A percentile compares a stretch with the other conserved stretches of the same genome.
These are phyloP conservation scores for Drosophila kurseongensis DNA, from an alignment of 1,140 invertebrate genomes.

Conservation along the genomic window DNA sequence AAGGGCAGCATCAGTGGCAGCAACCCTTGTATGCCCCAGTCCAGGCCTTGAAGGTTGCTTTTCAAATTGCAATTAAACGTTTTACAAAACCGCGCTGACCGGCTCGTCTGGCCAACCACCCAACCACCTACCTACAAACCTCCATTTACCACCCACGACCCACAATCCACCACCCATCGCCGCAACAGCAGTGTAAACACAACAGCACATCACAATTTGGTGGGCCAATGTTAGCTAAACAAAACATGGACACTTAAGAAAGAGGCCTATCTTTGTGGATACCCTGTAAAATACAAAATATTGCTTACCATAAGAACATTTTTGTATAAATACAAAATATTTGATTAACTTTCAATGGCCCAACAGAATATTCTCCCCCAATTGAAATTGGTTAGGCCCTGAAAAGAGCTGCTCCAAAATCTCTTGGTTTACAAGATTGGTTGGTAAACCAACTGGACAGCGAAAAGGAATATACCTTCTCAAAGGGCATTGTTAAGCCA, in stretches of 20 bases:
- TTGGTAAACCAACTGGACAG: background rate
- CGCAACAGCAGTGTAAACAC: constrained; percentile 10
- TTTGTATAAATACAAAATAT: too few relatives aligned
- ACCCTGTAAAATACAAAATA: constrained; percentile 15
- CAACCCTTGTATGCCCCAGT: constrained; percentile 58
- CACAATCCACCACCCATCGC: constrained; percentile 6
- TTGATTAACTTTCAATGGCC: too few relatives aligned
- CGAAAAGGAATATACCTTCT: background rate
- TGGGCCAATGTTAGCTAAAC: constrained; percentile 73
- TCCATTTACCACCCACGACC: background rate
- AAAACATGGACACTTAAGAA: constrained; percentile 14
- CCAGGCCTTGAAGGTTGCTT: constrained; percentile 56
- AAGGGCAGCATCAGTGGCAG: constrained; percentile 32
- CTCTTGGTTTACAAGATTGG: too few relatives aligned
- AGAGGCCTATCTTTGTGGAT: background rate
- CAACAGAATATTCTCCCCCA: too few relatives aligned
- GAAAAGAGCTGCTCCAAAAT: too few relatives aligned
- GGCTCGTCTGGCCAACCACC: constrained; percentile 52
- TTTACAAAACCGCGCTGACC: constrained; percentile 82
- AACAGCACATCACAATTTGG: constrained; percentile 17
- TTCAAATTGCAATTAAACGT: constrained; percentile 83
- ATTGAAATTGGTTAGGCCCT: too few relatives aligned
- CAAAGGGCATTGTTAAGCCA: too few relatives aligned
- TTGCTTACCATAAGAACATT: too few relatives aligned
- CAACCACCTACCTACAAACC: constrained; percentile 6